Percentiles rank a stretch among this genome's conserved stretches.
Conservation (phyloP, 2,113 vertebrate species). For the Ramphastos sulfuratus region DNA sequence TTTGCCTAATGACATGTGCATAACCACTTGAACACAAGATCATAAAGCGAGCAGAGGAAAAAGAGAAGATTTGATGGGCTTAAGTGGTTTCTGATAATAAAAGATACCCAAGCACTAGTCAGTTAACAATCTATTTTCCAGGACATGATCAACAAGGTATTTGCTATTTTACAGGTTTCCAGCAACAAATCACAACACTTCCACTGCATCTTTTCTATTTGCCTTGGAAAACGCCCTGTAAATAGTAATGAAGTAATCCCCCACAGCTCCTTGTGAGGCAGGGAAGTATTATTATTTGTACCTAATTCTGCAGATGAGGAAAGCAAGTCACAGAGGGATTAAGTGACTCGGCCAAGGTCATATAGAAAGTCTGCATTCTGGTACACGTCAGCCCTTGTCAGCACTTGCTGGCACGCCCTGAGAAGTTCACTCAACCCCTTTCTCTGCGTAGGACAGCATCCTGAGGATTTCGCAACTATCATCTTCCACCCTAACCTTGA, state of each 20-base stretch:
- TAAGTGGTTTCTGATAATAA: background rate
- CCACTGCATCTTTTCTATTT: background rate
- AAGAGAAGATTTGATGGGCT: background rate
- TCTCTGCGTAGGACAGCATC: constrained; percentile 16
- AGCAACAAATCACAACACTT: background rate
- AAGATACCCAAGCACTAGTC: background rate
- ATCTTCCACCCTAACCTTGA: background rate
- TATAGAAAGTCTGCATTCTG: constrained; percentile 49
- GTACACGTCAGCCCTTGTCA: constrained; percentile 44
- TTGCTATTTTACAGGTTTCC: background rate
- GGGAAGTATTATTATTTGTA: constrained; percentile 5
- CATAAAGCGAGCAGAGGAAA: background rate
- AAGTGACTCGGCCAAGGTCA: constrained; percentile 43
- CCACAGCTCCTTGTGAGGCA: background rate
- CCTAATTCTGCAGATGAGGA: constrained; percentile 19
- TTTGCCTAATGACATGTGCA: background rate
- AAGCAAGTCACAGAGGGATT: constrained; percentile 46
- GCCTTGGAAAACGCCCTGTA: background rate
- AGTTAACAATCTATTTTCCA: background rate
- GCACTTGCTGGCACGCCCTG: constrained; percentile 52
- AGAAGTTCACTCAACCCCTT: constrained; percentile 45
- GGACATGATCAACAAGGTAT: background rate
- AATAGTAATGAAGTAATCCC: background rate
- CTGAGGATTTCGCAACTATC: background rate
- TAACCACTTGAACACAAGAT: background rate